Percentiles rank a stretch among this genome's conserved stretches.
Conservation (phyloP, 2,113 vertebrate species). For the Edolisoma coerulescens region DNA sequence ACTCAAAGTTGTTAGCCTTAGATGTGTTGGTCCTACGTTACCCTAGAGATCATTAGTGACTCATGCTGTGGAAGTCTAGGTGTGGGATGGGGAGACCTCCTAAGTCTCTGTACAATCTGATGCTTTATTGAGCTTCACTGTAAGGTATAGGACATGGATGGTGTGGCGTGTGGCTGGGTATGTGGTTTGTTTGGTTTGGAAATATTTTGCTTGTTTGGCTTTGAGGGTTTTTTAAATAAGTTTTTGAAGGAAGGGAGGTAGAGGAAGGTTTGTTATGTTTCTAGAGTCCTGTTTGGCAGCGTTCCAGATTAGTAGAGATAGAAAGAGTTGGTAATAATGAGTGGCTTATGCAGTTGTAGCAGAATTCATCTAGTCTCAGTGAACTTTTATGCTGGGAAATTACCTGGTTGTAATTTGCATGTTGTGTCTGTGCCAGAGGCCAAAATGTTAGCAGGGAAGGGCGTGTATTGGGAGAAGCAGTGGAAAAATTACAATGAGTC, state of each 20-base stretch:
- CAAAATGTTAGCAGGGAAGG: background rate
- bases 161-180: background rate
- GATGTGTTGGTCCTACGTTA: background rate
- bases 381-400: background rate
- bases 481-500: constrained; percentile 33
- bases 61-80: background rate
- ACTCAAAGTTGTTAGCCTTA: background rate
- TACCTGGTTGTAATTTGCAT: background rate
- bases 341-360: background rate
- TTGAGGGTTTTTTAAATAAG: background rate
- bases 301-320: background rate
- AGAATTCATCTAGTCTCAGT: background rate
- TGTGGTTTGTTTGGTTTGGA: background rate
- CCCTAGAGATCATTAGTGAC: background rate
- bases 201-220: background rate
- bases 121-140: background rate
- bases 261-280: background rate
- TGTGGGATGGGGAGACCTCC: background rate
- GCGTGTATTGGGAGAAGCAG: background rate
- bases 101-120: background rate
- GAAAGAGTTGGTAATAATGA: background rate
- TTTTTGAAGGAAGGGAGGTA: background rate
- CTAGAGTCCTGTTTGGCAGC: background rate
- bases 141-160: background rate
- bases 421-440: background rate